Evolutionary conservation across 2,113 vertebrate genomes (phyloP), one percentile per base, ranked within the genome.

Genomic region (Chauna torquata): DNA sequence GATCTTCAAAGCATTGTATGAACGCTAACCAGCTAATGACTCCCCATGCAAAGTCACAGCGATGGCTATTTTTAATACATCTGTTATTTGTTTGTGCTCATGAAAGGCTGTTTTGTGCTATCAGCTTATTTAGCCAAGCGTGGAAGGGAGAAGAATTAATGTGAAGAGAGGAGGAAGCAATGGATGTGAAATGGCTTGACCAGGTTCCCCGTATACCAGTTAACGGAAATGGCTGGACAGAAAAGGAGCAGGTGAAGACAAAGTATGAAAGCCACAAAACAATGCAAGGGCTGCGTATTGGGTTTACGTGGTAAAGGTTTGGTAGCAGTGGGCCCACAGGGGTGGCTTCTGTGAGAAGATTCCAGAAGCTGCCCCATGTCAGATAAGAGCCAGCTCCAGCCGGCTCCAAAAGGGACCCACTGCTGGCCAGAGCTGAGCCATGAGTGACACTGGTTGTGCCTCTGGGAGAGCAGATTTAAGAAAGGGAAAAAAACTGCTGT

Each of bases 31-130:
- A 71, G 72, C 77, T 88, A 96, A 97, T 57, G 82, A 92, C 45
- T 96, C 88, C 75, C 76, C 40, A 61, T 9, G 68, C 82, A 94
- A 82, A 94, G 83, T 76, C 80, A 85, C 72, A n/a, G 72, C 71
- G 30, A 85, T 0, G 20, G 71, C 96, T 94, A 92, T 93, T 97
- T 95, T 95, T 93, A 96, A 96, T 77, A 61, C 83, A 83, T 57
- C 71, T 84, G 5, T 89, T 89, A 89, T 83, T 95, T 93, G 79
- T 88, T 90, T 93, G 59, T 74, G 84, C 93, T 91, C 57, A 72
- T 89, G 76, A 92, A 94, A 90, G 89, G 62, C 64, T 70, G 62
- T 34, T 90, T 77, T 87, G 78, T 88, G 84, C 71, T 75, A 77
- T 91, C 86, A 85, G 87, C 84, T 96, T 69, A 83, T 87, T 82